These are phyloP conservation scores for Ascaphus truei DNA, from an alignment of 2,113 vertebrate species.

Conservation along the genomic window DNA sequence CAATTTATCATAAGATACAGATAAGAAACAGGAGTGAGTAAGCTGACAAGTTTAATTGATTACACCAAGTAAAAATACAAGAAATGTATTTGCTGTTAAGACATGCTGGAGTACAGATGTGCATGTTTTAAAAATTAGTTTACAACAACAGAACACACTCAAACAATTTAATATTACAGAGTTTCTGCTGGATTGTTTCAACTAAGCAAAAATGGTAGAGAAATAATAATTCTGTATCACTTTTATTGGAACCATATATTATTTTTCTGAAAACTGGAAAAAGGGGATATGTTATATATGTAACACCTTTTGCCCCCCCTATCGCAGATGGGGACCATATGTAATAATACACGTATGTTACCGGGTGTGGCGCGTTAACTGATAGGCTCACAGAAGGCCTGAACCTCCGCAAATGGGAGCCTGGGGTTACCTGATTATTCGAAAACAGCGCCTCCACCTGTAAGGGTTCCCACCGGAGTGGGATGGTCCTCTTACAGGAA, in stretches of 20 bases:
- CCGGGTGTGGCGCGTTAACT: too few relatives aligned
- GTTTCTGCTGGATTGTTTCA: not conserved
- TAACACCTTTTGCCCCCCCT: too few relatives aligned
- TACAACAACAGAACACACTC: conserved; percentile 34
- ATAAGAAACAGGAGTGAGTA: conserved; percentile 46
- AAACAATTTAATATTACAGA: not conserved
- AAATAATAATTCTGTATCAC: conserved; percentile 5
- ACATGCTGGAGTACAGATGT: conserved; percentile 24
- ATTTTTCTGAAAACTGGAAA: too few relatives aligned
- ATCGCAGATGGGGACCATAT: too few relatives aligned
- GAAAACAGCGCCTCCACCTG: too few relatives aligned
- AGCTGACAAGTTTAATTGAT: conserved; percentile 58
- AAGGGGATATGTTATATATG: too few relatives aligned
- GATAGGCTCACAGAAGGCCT: too few relatives aligned
- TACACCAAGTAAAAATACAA: conserved; percentile 50
- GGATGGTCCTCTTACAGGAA: too few relatives aligned
- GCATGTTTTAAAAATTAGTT: conserved; percentile 36
- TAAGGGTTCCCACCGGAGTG: too few relatives aligned
- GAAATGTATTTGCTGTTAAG: conserved; percentile 41
- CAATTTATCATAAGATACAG: conserved; percentile 52
- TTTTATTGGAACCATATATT: not conserved
- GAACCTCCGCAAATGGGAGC: too few relatives aligned
- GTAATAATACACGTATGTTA: too few relatives aligned
- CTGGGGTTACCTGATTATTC: too few relatives aligned
- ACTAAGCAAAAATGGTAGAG: not conserved